Percentiles rank a stretch among this genome's conserved stretches.
phyloP scores from a whole-genome alignment of 2,797 vertebrate species.

The Mormyrops boulengeri region DNA sequence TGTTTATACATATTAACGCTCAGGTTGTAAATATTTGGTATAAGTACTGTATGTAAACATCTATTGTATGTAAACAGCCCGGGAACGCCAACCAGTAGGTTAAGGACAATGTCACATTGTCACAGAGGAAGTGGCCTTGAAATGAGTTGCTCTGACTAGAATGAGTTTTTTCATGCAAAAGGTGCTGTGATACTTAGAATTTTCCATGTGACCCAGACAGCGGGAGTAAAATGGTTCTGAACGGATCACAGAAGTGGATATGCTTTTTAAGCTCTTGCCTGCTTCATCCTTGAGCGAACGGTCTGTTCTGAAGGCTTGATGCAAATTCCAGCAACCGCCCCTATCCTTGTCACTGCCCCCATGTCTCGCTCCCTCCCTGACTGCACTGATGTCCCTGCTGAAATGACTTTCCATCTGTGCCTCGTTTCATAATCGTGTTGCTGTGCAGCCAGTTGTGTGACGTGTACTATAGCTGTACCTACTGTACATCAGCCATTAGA shows the following conservation, averaged over 20 bases:
- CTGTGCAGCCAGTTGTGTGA: constrained; percentile 3
- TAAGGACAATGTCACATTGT: neutral
- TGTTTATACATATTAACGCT: neutral
- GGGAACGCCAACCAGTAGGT: neutral
- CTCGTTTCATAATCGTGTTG: neutral
- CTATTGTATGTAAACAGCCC: neutral
- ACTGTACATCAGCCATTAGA: neutral
- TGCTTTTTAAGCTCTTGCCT: neutral
- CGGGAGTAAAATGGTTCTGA: neutral
- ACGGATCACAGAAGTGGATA: neutral
- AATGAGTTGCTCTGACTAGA: neutral
- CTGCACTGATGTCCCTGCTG: neutral
- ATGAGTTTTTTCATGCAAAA: neutral
- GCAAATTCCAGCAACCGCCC: neutral
- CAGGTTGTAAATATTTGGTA: constrained; percentile 9
- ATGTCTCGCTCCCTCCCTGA: neutral
- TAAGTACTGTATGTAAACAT: constrained; percentile 5
- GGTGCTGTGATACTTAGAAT: neutral
- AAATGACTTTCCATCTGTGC: constrained; percentile 3
- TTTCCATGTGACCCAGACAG: neutral
- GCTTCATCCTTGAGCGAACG: neutral
- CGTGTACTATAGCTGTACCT: neutral
- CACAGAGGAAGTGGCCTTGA: neutral
- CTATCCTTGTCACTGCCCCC: neutral
- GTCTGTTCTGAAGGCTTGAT: neutral